A percentile compares a stretch with the other conserved stretches of the same genome.
Conservation (phyloP, 2,113 vertebrate species). For the Conger conger region DNA sequence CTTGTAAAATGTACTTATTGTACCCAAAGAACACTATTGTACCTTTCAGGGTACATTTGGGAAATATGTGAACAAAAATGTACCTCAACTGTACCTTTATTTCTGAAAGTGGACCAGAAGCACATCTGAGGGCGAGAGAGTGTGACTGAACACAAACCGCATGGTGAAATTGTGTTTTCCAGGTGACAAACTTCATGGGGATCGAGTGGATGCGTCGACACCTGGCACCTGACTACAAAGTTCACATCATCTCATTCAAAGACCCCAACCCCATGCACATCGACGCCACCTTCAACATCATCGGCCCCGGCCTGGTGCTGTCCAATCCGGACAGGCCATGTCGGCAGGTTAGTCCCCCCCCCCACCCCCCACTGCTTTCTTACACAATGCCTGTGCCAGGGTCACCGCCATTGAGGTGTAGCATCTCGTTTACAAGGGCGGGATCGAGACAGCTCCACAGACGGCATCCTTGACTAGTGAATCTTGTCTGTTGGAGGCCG, state of each 20-base stretch:
- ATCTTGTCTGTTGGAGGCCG: conserved; percentile 21
- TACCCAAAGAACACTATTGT: no score
- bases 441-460: conserved; percentile 1
- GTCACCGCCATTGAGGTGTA: conserved; percentile 2
- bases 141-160: not conserved
- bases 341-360: conserved; percentile 74
- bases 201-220: conserved; percentile 98
- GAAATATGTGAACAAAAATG: no score
- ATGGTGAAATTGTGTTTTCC: conserved; percentile 15
- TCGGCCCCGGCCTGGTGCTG: conserved; percentile 92
- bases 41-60: no score
- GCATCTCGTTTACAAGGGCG: conserved; percentile 12
- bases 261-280: conserved; percentile 99
- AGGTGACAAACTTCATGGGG: conserved; percentile 96
- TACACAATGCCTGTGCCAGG: not conserved
- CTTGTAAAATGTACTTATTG: no score
- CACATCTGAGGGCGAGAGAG: not conserved
- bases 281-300: conserved; percentile 97
- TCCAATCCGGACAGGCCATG: conserved; percentile 96
- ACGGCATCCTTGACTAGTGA: conserved; percentile 22
- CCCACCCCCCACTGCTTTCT: not conserved
- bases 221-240: conserved; percentile 87
- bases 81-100: no score
- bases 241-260: conserved; percentile 92
- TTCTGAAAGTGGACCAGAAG: no score